phyloP scores from a whole-genome alignment of 2,797 vertebrate species.

The Phalloptychus januarius region DNA sequence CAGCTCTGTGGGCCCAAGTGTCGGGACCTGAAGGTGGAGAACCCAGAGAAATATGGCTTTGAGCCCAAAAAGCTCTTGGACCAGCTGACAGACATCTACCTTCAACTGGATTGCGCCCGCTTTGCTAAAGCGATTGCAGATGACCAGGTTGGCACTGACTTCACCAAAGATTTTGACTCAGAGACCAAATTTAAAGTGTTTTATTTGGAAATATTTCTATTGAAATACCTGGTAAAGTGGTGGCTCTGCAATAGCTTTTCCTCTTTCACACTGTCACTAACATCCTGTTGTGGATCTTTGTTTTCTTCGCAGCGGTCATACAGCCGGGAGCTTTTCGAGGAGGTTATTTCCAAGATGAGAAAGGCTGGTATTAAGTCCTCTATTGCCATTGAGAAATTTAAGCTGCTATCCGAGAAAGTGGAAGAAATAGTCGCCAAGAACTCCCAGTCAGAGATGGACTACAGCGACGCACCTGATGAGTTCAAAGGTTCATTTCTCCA shows the following conservation, averaged over 20 bases:
- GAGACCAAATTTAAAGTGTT: not conserved
- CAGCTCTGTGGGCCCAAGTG: constrained; percentile 98
- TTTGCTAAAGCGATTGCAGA: constrained; percentile 99
- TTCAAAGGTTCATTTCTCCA: constrained; percentile 86
- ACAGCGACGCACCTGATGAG: constrained; percentile 96
- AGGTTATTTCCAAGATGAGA: constrained; percentile 98
- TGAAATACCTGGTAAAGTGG: not conserved
- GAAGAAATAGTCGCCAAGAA: constrained; percentile 98
- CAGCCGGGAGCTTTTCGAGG: constrained; percentile 97
- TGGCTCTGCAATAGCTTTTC: not conserved
- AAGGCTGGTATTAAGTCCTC: constrained; percentile 99
- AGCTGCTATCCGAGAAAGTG: constrained; percentile 95
- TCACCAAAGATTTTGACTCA: not conserved
- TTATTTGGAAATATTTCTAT: not conserved
- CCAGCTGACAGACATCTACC: constrained; percentile 97
- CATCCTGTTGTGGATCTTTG: not conserved
- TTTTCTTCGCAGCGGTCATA: constrained; percentile 88
- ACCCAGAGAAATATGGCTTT: constrained; percentile 98
- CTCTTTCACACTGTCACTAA: not conserved
- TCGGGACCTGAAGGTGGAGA: constrained; percentile 98
- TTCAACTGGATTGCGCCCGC: constrained; percentile 95
- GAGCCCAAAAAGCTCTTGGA: constrained; percentile 99
- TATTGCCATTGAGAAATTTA: constrained; percentile 98
- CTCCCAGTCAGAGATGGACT: constrained; percentile 97
- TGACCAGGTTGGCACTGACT: constrained; percentile 86